phyloP scores from a whole-genome alignment of 2,888 invertebrate species.

The Phragmatobia fuliginosa region DNA sequence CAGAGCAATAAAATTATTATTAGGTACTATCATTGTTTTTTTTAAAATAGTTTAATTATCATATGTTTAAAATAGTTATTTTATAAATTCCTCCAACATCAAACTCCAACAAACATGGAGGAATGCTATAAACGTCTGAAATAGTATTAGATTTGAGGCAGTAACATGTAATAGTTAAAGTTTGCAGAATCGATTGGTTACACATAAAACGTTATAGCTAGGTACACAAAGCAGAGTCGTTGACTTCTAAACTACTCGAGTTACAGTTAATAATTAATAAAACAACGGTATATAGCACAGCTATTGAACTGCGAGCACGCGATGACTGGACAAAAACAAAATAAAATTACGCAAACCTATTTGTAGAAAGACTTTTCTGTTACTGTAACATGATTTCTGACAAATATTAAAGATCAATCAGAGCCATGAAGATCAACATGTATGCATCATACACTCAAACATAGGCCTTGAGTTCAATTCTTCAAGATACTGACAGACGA shows the following conservation, averaged over 20 bases:
- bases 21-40: too few species aligned
- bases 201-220: constrained; percentile 65
- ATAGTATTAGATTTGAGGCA: background rate
- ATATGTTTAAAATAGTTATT: too few species aligned
- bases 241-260: constrained; percentile 73
- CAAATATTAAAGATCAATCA: background rate
- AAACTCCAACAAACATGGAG: too few species aligned
- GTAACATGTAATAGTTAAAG: constrained; percentile 17
- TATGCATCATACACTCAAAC: background rate
- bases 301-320: constrained; percentile 59
- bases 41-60: too few species aligned
- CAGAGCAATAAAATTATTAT: background rate
- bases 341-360: constrained; percentile 35
- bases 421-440: background rate
- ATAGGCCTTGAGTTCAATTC: background rate
- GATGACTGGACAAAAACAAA: constrained; percentile 42
- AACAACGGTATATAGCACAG: constrained; percentile 70
- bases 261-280: constrained; percentile 78
- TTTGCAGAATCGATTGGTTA: constrained; percentile 57
- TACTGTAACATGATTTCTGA: background rate
- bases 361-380: constrained; percentile 22
- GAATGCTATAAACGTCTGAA: background rate
- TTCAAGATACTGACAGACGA: background rate
- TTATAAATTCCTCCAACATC: too few species aligned
- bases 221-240: constrained; percentile 60